Evolutionary conservation across 2,888 invertebrate genomes (phyloP), one percentile per base, ranked within the genome.

Genomic region (Ganaspis brasiliensis): DNA sequence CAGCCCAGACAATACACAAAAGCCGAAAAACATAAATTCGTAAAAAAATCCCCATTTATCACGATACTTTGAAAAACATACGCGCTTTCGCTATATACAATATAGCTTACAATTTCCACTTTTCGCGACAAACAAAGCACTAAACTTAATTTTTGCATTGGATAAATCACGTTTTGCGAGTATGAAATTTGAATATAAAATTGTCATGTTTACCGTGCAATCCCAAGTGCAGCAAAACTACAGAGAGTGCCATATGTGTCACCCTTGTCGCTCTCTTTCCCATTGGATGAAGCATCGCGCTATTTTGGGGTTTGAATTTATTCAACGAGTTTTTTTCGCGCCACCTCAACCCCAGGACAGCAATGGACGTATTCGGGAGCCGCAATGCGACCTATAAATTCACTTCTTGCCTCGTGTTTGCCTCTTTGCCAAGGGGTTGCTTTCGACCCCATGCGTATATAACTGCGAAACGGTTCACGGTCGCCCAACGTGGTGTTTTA

Each of bases 341-440:
- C 67, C 26, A 74, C 73, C 63, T 56, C 56, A 52, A 63, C 61
- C 55, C 72, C 49, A 8, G 52, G 59, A 59, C 71, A 77, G 24
- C 57, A 57, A 56, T 74, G 77, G 74, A 83, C 82, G 76, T 84
- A 80, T 83, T 84, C 75, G 81, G 79, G 79, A 81, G 81, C 76
- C 83, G 81, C 84, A 83, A 79, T 77, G 86, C 83, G 83, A 83
- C 84, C 85, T 83, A 87, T 87, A 87, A 87, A 86, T 87, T 84
- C 75, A 82, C 70, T 79, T 78, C 80, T 82, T 83, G 80, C 78
- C 79, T 79, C 75, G 77, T 79, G 79, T 80, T 80, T 78, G 77
- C 61, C 75, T 63, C 79, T 75, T 77, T 83, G 79, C 79, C 79
- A 75, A 74, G 82, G 76, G 70, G 67, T 67, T 67, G 67, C 24